Conservation (phyloP, 2,113 vertebrate genomes). For the Poecilia latipinna region DNA sequence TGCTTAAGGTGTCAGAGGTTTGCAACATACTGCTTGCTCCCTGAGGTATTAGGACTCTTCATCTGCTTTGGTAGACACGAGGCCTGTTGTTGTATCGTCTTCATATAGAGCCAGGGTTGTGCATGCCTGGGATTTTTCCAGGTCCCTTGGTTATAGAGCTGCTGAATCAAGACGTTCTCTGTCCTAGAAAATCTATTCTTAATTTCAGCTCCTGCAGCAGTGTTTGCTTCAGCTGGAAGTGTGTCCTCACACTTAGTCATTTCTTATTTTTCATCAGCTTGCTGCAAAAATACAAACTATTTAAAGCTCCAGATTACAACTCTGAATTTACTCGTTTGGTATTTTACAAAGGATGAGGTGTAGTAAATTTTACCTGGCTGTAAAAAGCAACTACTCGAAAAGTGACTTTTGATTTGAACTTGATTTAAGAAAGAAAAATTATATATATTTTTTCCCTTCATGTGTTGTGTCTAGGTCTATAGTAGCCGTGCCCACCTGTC, state of each 20-base stretch:
- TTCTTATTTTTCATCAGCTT: slow-evolving; percentile 24
- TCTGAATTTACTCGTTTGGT: not conserved
- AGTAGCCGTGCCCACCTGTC: slow-evolving; percentile 91
- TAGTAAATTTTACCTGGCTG: not conserved
- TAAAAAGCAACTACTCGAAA: not conserved
- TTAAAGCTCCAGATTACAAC: not conserved
- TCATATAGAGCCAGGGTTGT: slow-evolving; percentile 41
- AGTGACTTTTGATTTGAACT: not conserved
- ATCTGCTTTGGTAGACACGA: slow-evolving; percentile 24
- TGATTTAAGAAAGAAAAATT: too few relatives aligned
- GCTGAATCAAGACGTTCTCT: slow-evolving; percentile 65
- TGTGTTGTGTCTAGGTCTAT: slow-evolving; percentile 80
- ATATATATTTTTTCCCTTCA: not conserved
- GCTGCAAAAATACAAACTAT: slow-evolving; percentile 19
- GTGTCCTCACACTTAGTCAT: slow-evolving; percentile 25
- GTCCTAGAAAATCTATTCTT: slow-evolving; percentile 73
- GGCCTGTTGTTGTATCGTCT: slow-evolving; percentile 20
- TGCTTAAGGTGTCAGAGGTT: slow-evolving; percentile 5
- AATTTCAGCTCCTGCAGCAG: slow-evolving; percentile 54
- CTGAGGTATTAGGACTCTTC: slow-evolving; percentile 14
- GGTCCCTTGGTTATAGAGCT: slow-evolving; percentile 53
- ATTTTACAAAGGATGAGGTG: not conserved
- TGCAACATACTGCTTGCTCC: slow-evolving; percentile 15
- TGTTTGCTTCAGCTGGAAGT: slow-evolving; percentile 29
- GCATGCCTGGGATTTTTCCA: slow-evolving; percentile 41